Evolutionary conservation across 2,888 invertebrate species (phyloP), one percentile per base, ranked within the genome.

Genomic region (Gymnocheta viridis): DNA sequence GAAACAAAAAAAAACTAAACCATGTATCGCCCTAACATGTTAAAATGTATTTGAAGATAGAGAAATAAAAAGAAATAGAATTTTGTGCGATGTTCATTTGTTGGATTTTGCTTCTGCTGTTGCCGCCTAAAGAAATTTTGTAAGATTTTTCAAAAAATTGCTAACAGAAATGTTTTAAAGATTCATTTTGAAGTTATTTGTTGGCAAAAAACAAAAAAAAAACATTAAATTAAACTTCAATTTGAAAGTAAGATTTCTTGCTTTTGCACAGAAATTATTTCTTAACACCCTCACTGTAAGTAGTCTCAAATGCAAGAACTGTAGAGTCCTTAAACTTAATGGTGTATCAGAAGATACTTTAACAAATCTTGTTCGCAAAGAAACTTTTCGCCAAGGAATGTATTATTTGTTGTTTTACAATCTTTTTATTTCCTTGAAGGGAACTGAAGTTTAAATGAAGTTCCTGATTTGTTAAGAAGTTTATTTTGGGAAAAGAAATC

Each of bases 381-480:
- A 32, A 64, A 66, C n/a, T 49, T 73, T 58, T 51, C 1, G 5
- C 32, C 17, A 32, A 67, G 38, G 29, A 64, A 66, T 58, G 47
- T 73, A 14, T 22, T 64, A 54, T 70, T 49, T 62, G 17, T 27
- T 58, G 7, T 14, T 51, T 12, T 29, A 10, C 22, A 22, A 19
- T 12, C 5, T 22, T 44, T 49, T 22, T 2, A 9, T 35, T 29
- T 44, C 2, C 7, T 38, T 14, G 12, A 17, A 12, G 4, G 19
- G 4, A 22, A 19, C 7, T 51, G n/a, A 19, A 56, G 56, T 44
- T 49, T 56, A 44, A 73, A 73, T 67, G 17, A 67, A 81, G 47
- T 74, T 81, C 24, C 44, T 58, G 73, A 51, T 60, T 66, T 74
- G 24, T 58, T 64, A 49, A 24, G 29, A 67, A 67, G 58, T 67